Evolutionary conservation across 2,113 vertebrate genomes (phyloP), one percentile per base, ranked within the genome.

Genomic region (Echinops telfairi): DNA sequence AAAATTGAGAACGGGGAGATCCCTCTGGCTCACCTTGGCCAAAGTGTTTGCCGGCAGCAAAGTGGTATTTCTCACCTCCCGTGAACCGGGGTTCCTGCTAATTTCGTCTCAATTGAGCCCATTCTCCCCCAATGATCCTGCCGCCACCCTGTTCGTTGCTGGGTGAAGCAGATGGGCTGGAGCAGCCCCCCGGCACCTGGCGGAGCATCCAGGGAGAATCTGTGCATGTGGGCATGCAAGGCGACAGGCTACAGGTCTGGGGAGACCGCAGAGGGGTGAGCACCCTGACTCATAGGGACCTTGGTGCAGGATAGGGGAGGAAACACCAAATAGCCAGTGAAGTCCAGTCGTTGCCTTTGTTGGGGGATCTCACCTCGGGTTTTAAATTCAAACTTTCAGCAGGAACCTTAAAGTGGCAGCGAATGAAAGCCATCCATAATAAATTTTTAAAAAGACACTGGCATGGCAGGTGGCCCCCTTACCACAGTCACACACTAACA

Each of bases 61-160:
- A 97, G 96, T 95, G 94, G 86, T 25, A 40, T 83, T 94, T 94
- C 96, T 19, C 94, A 9, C 96, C 94, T 95, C 85, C 96, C 78
- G 78, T 81, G 33, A 92, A 96, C 97, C 86, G 96, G 83, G 97
- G 85, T 94, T 95, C 43, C 70, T 87, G 97, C 97, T 97, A 90
- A 97, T 97, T 95, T 96, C 97, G 83, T 96, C 97, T 96, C 97
- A 43, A 40, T 71, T 91, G 95, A 47, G 33, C 90, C 60, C 27
- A 86, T 38, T 94, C 95, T 96, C 10, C 70, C 66, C 19, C 31
- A 1, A 36, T 73, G 40, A 71, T 93, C 95, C 75, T 38, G 94
- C 66, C 36, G 53, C 25, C 25, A 27, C 22, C 0, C 89, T 76
- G 91, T 96, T 96, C 11, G 78, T 95, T 82, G 96, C 96, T 92